Percentiles rank a stretch among this genome's conserved stretches.
Conservation (phyloP, 2,797 vertebrate species). For the Chelon labrosus region DNA sequence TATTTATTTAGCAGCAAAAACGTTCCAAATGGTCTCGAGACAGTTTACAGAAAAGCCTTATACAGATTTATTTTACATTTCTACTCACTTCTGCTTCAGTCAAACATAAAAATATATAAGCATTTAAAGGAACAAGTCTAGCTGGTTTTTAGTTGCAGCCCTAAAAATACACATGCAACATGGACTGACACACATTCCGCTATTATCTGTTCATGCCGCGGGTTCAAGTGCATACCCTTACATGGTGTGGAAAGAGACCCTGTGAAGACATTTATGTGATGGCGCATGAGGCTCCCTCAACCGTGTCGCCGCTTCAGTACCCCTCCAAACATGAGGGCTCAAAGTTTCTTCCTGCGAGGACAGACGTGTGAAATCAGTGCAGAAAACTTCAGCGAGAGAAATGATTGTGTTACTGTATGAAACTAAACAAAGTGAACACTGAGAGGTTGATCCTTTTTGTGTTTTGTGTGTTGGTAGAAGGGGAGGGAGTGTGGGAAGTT, state of each 20-base stretch:
- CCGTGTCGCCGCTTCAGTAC: conserved; percentile 4
- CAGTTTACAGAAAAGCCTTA: no score
- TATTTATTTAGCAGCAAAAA: no score
- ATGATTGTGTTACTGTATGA: no score
- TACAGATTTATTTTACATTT: no score
- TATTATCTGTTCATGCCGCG: no score
- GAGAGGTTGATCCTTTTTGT: background rate
- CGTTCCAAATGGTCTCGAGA: no score
- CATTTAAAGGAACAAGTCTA: no score
- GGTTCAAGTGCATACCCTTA: background rate
- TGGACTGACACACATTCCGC: no score
- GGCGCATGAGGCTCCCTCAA: background rate
- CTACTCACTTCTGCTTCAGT: no score
- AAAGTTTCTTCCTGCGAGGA: conserved; percentile 1
- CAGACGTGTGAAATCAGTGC: background rate
- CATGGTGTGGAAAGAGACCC: background rate
- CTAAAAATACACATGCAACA: no score
- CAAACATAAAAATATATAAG: no score
- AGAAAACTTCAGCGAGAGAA: background rate
- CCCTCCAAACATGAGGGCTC: background rate
- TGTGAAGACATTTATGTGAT: background rate
- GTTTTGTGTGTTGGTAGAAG: background rate
- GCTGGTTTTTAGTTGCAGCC: no score
- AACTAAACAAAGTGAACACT: background rate
- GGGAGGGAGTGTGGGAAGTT: conserved; percentile 15